Percentiles rank a stretch among this genome's conserved stretches.
Conservation (phyloP, 2,888 invertebrate species). For the Desoria tigrina region DNA sequence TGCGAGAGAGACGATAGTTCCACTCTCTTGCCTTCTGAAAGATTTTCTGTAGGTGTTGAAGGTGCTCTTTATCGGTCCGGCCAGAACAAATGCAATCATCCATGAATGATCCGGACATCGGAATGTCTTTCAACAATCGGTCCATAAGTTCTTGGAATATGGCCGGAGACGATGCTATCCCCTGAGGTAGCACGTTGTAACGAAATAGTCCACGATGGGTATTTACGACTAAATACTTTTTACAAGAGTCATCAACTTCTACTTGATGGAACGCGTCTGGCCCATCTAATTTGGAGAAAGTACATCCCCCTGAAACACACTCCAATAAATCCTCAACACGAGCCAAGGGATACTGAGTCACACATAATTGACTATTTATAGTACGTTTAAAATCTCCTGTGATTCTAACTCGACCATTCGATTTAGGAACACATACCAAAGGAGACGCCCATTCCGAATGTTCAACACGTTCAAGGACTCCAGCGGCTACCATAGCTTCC, state of each 20-base stretch:
- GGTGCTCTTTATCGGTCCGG: slow-evolving; percentile 50
- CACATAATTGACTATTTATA: slow-evolving; percentile 51
- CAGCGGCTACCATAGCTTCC: slow-evolving; percentile 44
- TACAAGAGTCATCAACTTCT: slow-evolving; percentile 53
- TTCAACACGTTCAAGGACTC: slow-evolving; percentile 48
- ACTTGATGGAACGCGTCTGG: slow-evolving; percentile 54
- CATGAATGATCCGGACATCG: slow-evolving; percentile 50
- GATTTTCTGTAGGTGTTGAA: slow-evolving; percentile 44
- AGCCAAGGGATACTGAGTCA: no score
- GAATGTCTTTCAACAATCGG: slow-evolving; percentile 54
- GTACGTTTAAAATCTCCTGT: no score
- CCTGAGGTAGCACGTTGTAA: slow-evolving; percentile 55
- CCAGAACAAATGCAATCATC: slow-evolving; percentile 55
- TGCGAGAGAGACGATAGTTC: slow-evolving; percentile 53
- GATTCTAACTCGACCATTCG: slow-evolving; percentile 54
- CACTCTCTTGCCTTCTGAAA: slow-evolving; percentile 47
- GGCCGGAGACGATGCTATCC: slow-evolving; percentile 55
- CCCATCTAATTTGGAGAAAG: slow-evolving; percentile 56
- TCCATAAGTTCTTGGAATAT: slow-evolving; percentile 54
- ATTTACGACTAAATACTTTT: no score
- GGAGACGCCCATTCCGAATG: slow-evolving; percentile 55
- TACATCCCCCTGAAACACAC: no score
- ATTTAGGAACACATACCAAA: slow-evolving; percentile 56
- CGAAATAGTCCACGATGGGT: slow-evolving; percentile 55
- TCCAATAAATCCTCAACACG: no score